These are phyloP conservation scores for Brenthis hecate DNA, from an alignment of 2,888 invertebrate species.

Conservation along the genomic window DNA sequence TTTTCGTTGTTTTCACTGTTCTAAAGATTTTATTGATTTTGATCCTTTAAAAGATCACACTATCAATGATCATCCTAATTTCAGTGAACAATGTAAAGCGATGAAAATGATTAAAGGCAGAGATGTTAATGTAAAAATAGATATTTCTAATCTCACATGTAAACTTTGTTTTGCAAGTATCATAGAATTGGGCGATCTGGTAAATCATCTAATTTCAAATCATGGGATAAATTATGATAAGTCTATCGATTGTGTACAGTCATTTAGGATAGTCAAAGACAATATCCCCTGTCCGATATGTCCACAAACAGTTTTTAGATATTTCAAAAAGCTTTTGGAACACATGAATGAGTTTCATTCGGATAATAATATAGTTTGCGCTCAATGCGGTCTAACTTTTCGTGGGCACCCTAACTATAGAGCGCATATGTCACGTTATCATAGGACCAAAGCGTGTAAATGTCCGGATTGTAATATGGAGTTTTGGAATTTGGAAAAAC, in stretches of 20 bases:
- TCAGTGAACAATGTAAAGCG: conserved; percentile 43
- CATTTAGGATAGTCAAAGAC: conserved; percentile 47
- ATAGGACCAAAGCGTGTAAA: conserved; percentile 40
- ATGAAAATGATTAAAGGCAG: conserved; percentile 46
- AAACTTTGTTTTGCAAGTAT: conserved; percentile 46
- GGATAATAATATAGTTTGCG: conserved; percentile 47
- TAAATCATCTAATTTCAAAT: conserved; percentile 45
- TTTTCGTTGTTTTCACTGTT: conserved; percentile 54
- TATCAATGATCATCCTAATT: conserved; percentile 39
- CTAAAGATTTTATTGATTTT: conserved; percentile 46
- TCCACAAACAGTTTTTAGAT: conserved; percentile 42
- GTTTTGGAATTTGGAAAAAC: conserved; percentile 45
- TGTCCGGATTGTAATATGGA: conserved; percentile 50
- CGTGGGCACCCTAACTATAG: conserved; percentile 44
- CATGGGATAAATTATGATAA: conserved; percentile 47
- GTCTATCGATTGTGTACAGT: conserved; percentile 43
- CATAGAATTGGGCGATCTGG: conserved; percentile 41
- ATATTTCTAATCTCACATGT: conserved; percentile 47
- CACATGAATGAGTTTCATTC: conserved; percentile 49
- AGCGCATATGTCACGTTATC: conserved; percentile 46
- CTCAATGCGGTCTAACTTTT: conserved; percentile 47
- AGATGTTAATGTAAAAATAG: conserved; percentile 46
- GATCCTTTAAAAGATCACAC: conserved; percentile 47
- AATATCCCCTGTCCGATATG: conserved; percentile 47
- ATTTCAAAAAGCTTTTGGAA: conserved; percentile 48